Conservation (phyloP, 1,140 invertebrate species). For the Caerostris extrusa region DNA sequence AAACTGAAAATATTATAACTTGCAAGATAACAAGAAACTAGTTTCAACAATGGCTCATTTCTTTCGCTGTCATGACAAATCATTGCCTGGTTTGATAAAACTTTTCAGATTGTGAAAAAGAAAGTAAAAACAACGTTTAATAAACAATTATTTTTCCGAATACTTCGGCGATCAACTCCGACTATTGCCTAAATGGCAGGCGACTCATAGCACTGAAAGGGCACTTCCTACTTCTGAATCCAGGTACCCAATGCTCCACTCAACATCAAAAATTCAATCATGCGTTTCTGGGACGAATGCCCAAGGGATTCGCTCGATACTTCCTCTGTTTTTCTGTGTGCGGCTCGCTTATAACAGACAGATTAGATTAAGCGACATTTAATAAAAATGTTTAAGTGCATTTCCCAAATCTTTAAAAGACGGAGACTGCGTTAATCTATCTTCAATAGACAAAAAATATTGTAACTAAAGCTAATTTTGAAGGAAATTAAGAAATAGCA, state of each 20-base stretch:
- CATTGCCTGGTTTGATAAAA: neutral
- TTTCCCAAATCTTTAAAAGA: too few species aligned
- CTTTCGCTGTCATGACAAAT: neutral
- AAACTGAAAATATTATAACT: too few species aligned
- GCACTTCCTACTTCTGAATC: slow-evolving; percentile 20
- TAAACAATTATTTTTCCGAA: neutral
- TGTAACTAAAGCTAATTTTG: too few species aligned
- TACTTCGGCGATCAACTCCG: neutral
- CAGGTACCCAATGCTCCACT: neutral
- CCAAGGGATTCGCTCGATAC: neutral
- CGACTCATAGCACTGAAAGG: neutral
- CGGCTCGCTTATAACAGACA: too few species aligned
- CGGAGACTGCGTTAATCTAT: too few species aligned
- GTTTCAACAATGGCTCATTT: neutral
- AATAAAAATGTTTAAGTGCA: too few species aligned
- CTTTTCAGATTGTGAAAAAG: neutral
- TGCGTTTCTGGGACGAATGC: neutral
- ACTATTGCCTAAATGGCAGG: neutral
- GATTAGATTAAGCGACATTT: too few species aligned
- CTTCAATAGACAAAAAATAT: too few species aligned
- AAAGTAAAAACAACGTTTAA: slow-evolving; percentile 12
- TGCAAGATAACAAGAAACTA: too few species aligned
- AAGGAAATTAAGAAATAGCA: too few species aligned
- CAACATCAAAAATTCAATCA: neutral
- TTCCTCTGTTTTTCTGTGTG: neutral